Percentiles rank a stretch among this genome's conserved stretches.
Conservation (phyloP, 2,888 invertebrate genomes). For the Cryptophagus acutangulus region DNA sequence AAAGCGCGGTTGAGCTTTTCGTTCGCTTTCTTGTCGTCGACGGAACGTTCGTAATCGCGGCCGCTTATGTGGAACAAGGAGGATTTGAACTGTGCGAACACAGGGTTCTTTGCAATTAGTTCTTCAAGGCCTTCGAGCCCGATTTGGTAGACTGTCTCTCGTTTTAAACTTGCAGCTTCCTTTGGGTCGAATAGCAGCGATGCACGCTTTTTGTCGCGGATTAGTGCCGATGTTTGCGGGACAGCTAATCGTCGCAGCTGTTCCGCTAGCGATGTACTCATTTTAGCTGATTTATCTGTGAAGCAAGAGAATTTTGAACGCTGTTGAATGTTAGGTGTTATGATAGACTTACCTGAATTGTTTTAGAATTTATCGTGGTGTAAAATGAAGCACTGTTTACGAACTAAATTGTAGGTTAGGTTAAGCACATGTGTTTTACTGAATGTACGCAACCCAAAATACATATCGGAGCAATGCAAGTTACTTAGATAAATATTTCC, state of each 20-base stretch:
- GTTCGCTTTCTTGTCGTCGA: slow-evolving; percentile 72
- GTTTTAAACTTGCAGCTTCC: slow-evolving; percentile 82
- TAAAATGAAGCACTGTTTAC: too few species aligned
- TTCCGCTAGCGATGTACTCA: slow-evolving; percentile 70
- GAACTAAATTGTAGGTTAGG: too few species aligned
- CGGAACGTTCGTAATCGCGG: slow-evolving; percentile 73
- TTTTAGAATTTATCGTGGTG: too few species aligned
- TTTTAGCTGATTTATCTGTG: too few species aligned
- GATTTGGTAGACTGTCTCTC: slow-evolving; percentile 79
- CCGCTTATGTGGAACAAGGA: slow-evolving; percentile 74
- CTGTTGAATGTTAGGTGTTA: too few species aligned
- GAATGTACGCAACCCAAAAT: too few species aligned
- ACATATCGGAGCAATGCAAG: too few species aligned
- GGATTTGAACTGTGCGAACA: slow-evolving; percentile 68
- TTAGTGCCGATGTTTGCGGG: slow-evolving; percentile 69
- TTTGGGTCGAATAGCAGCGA: slow-evolving; percentile 87
- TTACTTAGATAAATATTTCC: too few species aligned
- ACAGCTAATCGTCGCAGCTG: slow-evolving; percentile 70
- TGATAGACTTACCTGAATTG: too few species aligned
- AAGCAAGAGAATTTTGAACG: too few species aligned
- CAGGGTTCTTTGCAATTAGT: slow-evolving; percentile 65
- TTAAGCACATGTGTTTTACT: too few species aligned
- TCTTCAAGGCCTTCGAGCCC: slow-evolving; percentile 83
- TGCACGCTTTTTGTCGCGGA: slow-evolving; percentile 62
- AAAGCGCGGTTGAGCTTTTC: slow-evolving; percentile 69